phyloP scores from a whole-genome alignment of 2,113 vertebrate species.

The Rhegmatorhina hoffmannsi region DNA sequence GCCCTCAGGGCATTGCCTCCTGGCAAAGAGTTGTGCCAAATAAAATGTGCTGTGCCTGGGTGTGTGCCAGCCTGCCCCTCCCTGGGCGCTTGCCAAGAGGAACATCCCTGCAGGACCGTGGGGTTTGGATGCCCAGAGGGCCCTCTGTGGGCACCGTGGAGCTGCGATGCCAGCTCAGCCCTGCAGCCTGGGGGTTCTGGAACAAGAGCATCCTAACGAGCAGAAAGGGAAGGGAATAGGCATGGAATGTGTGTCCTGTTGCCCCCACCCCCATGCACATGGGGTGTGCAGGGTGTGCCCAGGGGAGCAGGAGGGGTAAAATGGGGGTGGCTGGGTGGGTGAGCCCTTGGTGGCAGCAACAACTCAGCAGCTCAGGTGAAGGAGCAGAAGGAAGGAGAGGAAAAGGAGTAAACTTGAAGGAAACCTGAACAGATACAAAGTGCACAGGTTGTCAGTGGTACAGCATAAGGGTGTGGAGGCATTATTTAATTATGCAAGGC shows the following conservation, averaged over 20 bases:
- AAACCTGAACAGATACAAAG: neutral
- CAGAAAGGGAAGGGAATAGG: neutral
- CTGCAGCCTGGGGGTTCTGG: neutral
- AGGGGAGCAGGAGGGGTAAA: too few species aligned
- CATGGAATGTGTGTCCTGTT: neutral
- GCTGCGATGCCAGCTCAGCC: neutral
- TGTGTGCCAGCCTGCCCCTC: neutral
- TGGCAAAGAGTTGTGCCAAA: neutral
- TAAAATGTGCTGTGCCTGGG: neutral
- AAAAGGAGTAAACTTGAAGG: neutral
- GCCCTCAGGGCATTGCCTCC: neutral
- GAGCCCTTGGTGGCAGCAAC: neutral
- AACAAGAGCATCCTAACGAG: neutral
- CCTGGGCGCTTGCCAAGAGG: neutral
- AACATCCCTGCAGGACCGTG: neutral
- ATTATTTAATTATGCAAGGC: rapidly evolving
- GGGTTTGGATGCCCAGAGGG: neutral
- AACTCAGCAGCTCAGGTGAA: neutral
- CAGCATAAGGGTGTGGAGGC: neutral
- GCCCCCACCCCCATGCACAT: too few species aligned
- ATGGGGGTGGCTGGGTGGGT: neutral
- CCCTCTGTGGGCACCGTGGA: neutral
- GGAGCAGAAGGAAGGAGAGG: neutral
- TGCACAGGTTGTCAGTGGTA: neutral
- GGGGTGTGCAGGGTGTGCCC: neutral